These are phyloP conservation scores for Pseudoatta argentina DNA, from an alignment of 1,140 invertebrate species.

Conservation along the genomic window DNA sequence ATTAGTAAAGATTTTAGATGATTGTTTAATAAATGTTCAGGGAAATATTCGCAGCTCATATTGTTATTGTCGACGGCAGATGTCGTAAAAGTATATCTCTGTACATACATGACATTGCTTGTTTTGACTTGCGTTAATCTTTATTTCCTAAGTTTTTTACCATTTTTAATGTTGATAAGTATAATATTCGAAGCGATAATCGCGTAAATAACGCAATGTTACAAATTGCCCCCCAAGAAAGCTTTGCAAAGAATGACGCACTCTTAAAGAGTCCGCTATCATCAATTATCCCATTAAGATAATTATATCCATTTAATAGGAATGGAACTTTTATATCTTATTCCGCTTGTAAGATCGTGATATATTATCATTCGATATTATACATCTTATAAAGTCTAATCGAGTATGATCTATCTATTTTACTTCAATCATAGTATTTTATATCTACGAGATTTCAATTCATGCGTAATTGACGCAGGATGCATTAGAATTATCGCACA, in stretches of 20 bases:
- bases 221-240: neutral
- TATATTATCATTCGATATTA: neutral
- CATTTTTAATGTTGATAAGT: neutral
- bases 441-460: too few species aligned
- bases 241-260: neutral
- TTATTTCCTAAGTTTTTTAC: neutral
- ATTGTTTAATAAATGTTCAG: neutral
- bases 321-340: neutral
- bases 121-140: neutral
- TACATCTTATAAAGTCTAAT: conserved; percentile 10
- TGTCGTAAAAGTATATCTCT: conserved; percentile 19
- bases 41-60: conserved; percentile 2
- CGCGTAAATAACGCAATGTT: neutral
- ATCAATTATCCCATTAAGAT: conserved; percentile 44
- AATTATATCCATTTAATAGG: conserved; percentile 40
- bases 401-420: neutral
- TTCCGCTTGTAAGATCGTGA: neutral
- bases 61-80: neutral
- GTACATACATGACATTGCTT: neutral
- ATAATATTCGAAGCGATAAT: conserved; percentile 12
- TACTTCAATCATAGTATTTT: too few species aligned
- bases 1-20: neutral
- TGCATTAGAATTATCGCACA: neutral
- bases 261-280: neutral
- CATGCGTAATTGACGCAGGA: neutral